Evolutionary conservation across 2,797 vertebrate species (phyloP).

Genomic region (Cossypha caffra): DNA sequence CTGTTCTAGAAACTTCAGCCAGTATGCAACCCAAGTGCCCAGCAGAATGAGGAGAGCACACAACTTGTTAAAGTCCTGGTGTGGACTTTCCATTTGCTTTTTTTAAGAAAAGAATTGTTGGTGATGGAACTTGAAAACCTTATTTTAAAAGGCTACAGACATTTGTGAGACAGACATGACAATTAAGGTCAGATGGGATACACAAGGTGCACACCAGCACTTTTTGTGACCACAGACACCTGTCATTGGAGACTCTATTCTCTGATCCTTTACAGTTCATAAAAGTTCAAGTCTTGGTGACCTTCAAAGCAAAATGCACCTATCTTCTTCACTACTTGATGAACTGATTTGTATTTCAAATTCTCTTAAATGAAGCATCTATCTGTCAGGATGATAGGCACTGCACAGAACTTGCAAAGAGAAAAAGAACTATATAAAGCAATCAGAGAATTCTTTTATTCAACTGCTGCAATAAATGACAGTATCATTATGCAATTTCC

Average conservation of each 20-base stretch:
- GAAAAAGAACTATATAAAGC: constrained; percentile 43
- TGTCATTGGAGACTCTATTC: neutral
- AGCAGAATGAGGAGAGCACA: neutral
- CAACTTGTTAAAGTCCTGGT: rapidly evolving
- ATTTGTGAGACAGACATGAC: neutral
- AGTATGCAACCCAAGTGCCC: neutral
- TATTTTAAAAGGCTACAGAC: neutral
- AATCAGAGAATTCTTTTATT: constrained; percentile 43
- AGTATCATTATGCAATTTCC: constrained; percentile 53
- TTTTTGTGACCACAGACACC: neutral
- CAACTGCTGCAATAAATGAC: constrained; percentile 36
- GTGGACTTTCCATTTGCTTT: neutral
- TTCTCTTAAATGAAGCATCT: constrained; percentile 21
- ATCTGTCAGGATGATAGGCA: constrained; percentile 59
- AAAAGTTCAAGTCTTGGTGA: neutral
- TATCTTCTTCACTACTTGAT: constrained; percentile 40
- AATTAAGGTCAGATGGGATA: neutral
- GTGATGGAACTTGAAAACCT: neutral
- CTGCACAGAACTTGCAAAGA: constrained; percentile 9
- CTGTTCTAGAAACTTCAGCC: neutral
- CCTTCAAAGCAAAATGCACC: constrained; percentile 22
- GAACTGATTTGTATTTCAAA: constrained; percentile 59
- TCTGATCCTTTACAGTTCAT: neutral
- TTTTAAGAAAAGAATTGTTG: neutral
- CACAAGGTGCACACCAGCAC: rapidly evolving